Base-by-base conservation (phyloP, 2,797 vertebrate species). In the Tinamus major region DNA sequence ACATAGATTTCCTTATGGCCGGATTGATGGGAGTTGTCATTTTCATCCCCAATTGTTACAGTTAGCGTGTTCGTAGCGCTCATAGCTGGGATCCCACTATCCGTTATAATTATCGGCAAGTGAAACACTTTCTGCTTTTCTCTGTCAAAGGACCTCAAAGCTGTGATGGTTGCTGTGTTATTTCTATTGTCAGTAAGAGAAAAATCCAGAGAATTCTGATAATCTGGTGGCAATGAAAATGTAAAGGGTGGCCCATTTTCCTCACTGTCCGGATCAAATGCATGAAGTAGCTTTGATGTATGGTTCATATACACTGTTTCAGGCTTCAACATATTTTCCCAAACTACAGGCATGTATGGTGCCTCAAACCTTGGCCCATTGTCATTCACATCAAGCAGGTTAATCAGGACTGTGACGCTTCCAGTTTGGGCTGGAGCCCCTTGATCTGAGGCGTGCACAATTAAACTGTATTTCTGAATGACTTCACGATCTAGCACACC, bases 351-450 rank as follows among this genome's bases (percentile, higher is more conserved):
- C 29, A 96, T 89, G 80, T 99, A 99, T 0, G 89, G 79, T 1
- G 97, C 97, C 87, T 98, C 98, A 95, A 99, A 98, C 93, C 97
- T 97, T 5, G 98, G 99, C 27, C 98, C 98, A 6, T 99, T 99
- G 91, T 99, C 99, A 55, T 99, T 99, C 29, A 99, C 93, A 93
- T 99, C 98, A 93, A 99, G 85, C 78, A 99, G 93, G 41, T 97
- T 95, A 82, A 99, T 95, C 95, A 98, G 96, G 77, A 99, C 96
- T 5, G 98, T 99, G 68, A 98, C 96, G 0, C 98, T 99, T 46
- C 98, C 98, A 9, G 98, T 98, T 58, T 95, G 89, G 26, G 98
- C 93, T 41, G 98, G 98, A 4, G 79, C 93, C 2, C 98, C 99
- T 17, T 98, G 97, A 95, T 99, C 99, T 1, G 98, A 97, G 49